Evolutionary conservation across 2,797 vertebrate species (phyloP).

Genomic region (Epinephelus malabaricus): DNA sequence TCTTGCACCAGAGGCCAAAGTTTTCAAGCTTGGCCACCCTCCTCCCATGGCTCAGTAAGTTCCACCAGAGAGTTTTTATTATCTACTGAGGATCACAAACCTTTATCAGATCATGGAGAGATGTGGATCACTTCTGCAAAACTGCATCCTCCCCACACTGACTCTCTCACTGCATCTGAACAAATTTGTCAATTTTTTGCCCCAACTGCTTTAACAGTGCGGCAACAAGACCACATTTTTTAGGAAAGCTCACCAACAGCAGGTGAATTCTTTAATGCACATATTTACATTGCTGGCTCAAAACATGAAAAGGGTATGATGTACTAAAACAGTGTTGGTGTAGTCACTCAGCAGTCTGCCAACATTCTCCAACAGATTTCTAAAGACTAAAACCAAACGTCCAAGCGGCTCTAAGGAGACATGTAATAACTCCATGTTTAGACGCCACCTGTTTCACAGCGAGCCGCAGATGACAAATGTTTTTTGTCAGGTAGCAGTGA

Average conservation of each 20-base stretch:
- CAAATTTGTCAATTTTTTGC: background rate
- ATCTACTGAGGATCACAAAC: background rate
- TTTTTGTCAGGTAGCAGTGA: constrained; percentile 32
- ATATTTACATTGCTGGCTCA: background rate
- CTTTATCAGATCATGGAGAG: background rate
- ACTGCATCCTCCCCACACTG: too few relatives aligned
- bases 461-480: constrained; percentile 22
- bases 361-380: background rate
- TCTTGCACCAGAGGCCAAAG: background rate
- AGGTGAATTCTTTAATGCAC: background rate
- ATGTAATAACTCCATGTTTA: background rate
- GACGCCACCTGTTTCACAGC: constrained; percentile 19
- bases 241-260: background rate
- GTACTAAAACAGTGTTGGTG: background rate
- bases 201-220: background rate
- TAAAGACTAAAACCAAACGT: background rate
- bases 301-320: background rate
- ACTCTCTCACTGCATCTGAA: background rate
- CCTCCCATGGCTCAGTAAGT: background rate
- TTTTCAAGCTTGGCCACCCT: background rate
- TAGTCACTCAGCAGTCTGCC: too few relatives aligned
- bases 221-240: background rate
- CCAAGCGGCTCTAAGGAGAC: background rate
- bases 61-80: background rate
- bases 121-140: background rate